A percentile compares a stretch with the other conserved stretches of the same genome.
These are phyloP conservation scores for Stigmatopora argus DNA, from an alignment of 2,113 vertebrate species.

Conservation along the genomic window DNA sequence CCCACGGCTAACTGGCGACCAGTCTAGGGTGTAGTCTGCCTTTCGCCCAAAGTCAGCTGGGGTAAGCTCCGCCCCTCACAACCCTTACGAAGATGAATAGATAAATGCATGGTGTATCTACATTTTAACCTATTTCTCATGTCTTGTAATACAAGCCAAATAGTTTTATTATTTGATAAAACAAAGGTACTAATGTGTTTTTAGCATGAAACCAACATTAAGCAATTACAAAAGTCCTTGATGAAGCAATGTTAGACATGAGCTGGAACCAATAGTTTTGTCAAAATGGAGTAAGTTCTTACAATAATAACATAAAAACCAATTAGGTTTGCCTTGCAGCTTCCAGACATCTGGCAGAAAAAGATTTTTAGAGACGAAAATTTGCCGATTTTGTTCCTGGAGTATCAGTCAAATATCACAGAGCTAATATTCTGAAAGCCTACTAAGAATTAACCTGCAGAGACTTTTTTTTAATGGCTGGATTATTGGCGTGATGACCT, in stretches of 20 bases:
- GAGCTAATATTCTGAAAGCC: conserved; percentile 6
- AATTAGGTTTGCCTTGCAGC: not conserved
- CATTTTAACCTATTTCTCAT: too few relatives aligned
- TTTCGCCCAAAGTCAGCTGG: too few relatives aligned
- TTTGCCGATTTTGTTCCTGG: not conserved
- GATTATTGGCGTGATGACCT: conserved; percentile 58
- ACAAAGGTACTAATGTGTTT: not conserved
- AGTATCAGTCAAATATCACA: not conserved
- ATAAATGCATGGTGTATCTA: too few relatives aligned
- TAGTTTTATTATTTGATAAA: not conserved
- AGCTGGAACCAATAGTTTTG: not conserved
- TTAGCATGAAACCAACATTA: not conserved
- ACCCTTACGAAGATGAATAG: too few relatives aligned
- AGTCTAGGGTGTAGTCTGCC: too few relatives aligned
- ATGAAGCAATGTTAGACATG: not conserved
- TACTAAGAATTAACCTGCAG: not conserved
- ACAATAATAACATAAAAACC: too few relatives aligned
- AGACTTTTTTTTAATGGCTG: conserved; percentile 38
- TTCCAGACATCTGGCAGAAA: not conserved
- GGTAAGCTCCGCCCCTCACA: too few relatives aligned
- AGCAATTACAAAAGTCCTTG: not conserved
- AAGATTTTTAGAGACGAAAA: too few relatives aligned
- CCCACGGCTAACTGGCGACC: too few relatives aligned
- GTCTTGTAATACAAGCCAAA: too few relatives aligned
- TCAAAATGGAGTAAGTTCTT: not conserved